phyloP scores from a whole-genome alignment of 2,888 invertebrate species.

The Acleris cristana region DNA sequence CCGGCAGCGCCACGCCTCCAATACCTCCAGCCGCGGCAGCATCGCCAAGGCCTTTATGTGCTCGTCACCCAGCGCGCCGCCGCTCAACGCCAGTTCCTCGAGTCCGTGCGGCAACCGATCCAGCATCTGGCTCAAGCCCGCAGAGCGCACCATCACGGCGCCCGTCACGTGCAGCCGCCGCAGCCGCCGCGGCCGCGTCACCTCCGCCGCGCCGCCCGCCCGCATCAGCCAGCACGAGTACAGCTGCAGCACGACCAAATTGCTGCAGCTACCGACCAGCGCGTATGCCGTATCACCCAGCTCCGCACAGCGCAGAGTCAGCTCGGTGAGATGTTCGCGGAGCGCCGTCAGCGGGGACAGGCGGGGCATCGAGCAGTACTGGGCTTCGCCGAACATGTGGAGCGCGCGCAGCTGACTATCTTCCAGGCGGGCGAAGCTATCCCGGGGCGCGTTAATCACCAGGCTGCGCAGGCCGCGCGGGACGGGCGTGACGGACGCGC shows the following conservation, averaged over 20 bases:
- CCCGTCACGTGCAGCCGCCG: conserved; percentile 52
- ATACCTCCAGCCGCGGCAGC: conserved; percentile 38
- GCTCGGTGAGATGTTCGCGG: no score
- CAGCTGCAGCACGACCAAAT: conserved; percentile 47
- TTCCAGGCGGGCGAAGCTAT: no score
- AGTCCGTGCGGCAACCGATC: conserved; percentile 37
- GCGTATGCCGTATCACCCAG: no score
- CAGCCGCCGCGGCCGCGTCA: conserved; percentile 41
- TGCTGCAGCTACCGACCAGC: conserved; percentile 43
- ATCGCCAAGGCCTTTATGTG: conserved; percentile 39
- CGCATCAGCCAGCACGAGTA: conserved; percentile 54
- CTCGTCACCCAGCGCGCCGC: conserved; percentile 43
- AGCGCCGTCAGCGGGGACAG: no score
- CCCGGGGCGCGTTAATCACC: no score
- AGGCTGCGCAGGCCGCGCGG: no score
- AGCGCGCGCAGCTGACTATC: no score
- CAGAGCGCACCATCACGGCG: conserved; percentile 46
- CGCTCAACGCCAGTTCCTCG: conserved; percentile 46
- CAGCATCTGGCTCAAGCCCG: conserved; percentile 14
- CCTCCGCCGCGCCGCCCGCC: conserved; percentile 39
- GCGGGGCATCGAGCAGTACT: no score
- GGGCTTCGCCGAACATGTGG: no score
- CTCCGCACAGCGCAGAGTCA: no score
- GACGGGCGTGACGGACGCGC: no score
- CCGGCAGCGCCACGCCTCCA: conserved; percentile 47